Percentiles rank a stretch among this genome's conserved stretches.
These are phyloP conservation scores for Rotaria socialis DNA, from an alignment of 2,888 invertebrate species.

Conservation along the genomic window DNA sequence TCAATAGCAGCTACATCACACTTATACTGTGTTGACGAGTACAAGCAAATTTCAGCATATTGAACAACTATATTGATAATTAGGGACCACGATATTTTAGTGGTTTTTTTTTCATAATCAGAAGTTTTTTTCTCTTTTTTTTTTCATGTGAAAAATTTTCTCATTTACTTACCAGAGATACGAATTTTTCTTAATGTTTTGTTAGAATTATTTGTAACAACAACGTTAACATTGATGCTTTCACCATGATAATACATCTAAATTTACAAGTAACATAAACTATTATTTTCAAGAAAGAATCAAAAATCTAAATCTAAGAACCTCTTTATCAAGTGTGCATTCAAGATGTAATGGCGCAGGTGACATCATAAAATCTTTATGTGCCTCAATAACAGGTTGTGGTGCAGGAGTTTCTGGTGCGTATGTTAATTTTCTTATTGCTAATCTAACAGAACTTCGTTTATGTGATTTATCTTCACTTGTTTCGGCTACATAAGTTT, in stretches of 20 bases:
- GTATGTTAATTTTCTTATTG: slow-evolving; percentile 97
- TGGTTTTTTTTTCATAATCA: neutral
- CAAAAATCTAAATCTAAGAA: slow-evolving; percentile 50
- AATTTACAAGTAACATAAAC: neutral
- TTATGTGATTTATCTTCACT: slow-evolving; percentile 95
- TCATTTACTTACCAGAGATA: slow-evolving; percentile 65
- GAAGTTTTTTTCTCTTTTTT: neutral
- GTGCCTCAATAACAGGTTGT: slow-evolving; percentile 94
- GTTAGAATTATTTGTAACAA: slow-evolving; percentile 98
- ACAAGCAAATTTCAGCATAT: slow-evolving; percentile 97
- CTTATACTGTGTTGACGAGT: slow-evolving; percentile 98
- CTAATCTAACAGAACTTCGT: slow-evolving; percentile 86
- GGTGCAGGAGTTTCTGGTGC: slow-evolving; percentile 92
- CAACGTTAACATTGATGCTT: slow-evolving; percentile 94
- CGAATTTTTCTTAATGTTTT: slow-evolving; percentile 96
- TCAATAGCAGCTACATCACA: slow-evolving; percentile 66
- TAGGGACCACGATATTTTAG: neutral
- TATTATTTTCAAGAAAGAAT: neutral
- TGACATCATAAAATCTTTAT: slow-evolving; percentile 99
- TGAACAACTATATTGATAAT: slow-evolving; percentile 70
- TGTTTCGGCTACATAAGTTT: slow-evolving; percentile 86
- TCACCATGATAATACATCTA: slow-evolving; percentile 81
- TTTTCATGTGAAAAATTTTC: neutral
- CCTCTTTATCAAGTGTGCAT: slow-evolving; percentile 94
- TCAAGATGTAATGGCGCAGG: slow-evolving; percentile 95